These are phyloP conservation scores for Acrocephalus kingi DNA, from an alignment of 2,113 vertebrate genomes.

Conservation along the genomic window DNA sequence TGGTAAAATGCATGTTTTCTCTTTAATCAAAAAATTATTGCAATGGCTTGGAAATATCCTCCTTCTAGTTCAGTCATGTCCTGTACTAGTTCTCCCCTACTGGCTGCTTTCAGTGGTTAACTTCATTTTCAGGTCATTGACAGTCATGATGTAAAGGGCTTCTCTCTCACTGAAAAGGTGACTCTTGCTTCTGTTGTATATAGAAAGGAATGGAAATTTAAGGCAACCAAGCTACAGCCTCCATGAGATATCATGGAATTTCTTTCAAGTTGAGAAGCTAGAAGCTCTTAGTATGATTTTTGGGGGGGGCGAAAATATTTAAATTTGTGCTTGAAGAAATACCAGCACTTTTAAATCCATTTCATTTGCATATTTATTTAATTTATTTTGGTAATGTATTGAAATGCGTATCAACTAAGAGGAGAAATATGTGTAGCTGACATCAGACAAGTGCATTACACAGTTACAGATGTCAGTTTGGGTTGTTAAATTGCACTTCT, in stretches of 20 bases:
- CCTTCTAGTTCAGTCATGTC: background rate
- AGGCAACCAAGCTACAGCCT: background rate
- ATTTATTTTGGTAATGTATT: background rate
- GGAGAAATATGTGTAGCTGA: background rate
- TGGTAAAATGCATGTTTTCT: background rate
- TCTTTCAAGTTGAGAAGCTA: background rate
- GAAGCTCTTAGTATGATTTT: background rate
- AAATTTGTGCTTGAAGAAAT: background rate
- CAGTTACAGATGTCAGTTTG: fast-evolving
- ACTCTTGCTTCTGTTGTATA: background rate
- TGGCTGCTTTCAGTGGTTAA: background rate
- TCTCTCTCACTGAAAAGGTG: background rate
- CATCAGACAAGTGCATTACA: background rate
- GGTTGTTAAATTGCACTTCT: background rate
- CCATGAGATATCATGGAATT: background rate
- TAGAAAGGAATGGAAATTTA: background rate
- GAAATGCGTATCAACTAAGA: background rate
- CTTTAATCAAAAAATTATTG: background rate
- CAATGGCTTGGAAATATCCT: background rate
- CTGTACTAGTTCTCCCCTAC: background rate
- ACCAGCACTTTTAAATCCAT: background rate
- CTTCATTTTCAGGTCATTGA: background rate
- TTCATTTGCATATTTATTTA: background rate
- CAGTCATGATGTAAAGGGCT: background rate
- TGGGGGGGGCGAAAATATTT: background rate